Evolutionary conservation across 2,888 invertebrate species (phyloP).

Genomic region (Mystacides longicornis): DNA sequence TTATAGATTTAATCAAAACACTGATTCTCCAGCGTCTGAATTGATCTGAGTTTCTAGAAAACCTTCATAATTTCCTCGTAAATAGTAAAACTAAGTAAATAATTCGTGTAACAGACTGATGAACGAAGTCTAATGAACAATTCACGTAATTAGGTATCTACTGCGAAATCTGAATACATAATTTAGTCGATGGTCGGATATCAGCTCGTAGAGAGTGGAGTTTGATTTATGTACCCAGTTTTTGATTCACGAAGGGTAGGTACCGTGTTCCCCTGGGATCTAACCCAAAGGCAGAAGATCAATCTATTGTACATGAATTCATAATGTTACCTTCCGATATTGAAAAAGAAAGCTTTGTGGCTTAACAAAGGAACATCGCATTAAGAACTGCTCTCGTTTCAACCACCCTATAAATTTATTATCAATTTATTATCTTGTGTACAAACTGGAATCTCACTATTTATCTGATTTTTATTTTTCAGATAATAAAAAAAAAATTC

Average conservation of each 20-base stretch:
- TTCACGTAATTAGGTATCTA: no score
- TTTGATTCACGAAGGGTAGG: not conserved
- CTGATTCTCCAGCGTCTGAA: no score
- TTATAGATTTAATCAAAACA: no score
- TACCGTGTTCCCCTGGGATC: not conserved
- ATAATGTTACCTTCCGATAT: not conserved
- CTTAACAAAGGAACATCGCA: not conserved
- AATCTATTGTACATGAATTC: slow-evolving; percentile 2
- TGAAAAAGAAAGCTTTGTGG: not conserved
- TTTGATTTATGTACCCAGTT: not conserved
- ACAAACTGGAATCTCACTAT: not conserved
- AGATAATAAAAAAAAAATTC: no score
- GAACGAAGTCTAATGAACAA: no score
- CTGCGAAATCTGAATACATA: not conserved
- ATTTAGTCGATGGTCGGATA: not conserved
- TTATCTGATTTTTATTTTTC: not conserved
- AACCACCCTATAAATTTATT: not conserved
- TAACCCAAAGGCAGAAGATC: not conserved
- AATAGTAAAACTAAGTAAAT: no score
- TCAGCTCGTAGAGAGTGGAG: not conserved
- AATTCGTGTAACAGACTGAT: no score
- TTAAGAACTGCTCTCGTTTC: not conserved
- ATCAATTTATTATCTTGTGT: not conserved
- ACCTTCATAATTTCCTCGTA: no score
- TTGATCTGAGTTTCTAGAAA: no score